A percentile compares a stretch with the other conserved stretches of the same genome.
Conservation (phyloP, 2,797 vertebrate species). For the Rhinatrema bivittatum region DNA sequence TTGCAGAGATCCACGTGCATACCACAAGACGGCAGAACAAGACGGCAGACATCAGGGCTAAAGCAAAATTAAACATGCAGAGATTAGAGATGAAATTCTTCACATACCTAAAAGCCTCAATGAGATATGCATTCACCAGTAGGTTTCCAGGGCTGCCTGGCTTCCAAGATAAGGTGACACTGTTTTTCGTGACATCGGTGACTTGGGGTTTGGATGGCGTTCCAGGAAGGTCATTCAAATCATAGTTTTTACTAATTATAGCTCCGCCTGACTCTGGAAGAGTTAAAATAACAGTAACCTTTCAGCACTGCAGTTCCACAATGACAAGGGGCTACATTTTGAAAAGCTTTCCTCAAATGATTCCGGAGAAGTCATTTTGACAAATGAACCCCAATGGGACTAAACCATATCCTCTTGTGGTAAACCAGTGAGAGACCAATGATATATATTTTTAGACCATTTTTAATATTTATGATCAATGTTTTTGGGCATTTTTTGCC, state of each 20-base stretch:
- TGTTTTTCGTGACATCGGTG: slow-evolving; percentile 95
- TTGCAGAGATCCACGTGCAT: not conserved
- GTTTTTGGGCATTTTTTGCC: too few species aligned
- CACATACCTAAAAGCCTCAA: slow-evolving; percentile 93
- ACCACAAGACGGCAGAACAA: slow-evolving; percentile 1
- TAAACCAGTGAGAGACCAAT: too few species aligned
- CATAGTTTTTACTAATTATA: slow-evolving; percentile 72
- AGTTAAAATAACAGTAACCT: slow-evolving; percentile 18
- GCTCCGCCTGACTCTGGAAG: slow-evolving; percentile 72
- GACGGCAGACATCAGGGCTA: not conserved
- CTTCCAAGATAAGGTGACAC: slow-evolving; percentile 94
- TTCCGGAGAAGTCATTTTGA: too few species aligned
- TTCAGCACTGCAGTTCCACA: too few species aligned
- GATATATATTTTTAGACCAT: too few species aligned
- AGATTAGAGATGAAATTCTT: slow-evolving; percentile 5
- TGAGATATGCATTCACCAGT: slow-evolving; percentile 82
- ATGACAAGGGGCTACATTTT: too few species aligned
- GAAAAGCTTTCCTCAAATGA: too few species aligned
- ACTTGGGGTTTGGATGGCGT: slow-evolving; percentile 95
- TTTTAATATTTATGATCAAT: too few species aligned
- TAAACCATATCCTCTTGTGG: too few species aligned
- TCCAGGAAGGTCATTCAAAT: slow-evolving; percentile 85
- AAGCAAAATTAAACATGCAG: slow-evolving; percentile 16
- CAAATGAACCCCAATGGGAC: too few species aligned
- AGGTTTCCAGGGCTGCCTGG: slow-evolving; percentile 72